phyloP scores from a whole-genome alignment of 2,888 invertebrate genomes.

The Empis livida region DNA sequence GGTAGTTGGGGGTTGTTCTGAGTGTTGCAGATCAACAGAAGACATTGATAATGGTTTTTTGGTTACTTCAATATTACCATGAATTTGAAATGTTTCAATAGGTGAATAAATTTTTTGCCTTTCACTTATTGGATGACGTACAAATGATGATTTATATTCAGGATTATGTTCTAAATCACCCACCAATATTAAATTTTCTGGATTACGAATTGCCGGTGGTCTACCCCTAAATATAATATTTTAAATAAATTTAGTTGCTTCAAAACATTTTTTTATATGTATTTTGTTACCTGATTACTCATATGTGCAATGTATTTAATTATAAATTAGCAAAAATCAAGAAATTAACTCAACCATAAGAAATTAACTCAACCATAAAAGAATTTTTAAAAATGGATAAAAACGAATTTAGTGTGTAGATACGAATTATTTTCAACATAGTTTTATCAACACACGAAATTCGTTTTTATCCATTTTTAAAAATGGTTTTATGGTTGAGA shows the following conservation, averaged over 20 bases:
- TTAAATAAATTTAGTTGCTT: no score
- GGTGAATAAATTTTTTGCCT: constrained; percentile 15
- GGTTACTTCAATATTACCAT: constrained; percentile 9
- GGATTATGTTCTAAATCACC: constrained; percentile 22
- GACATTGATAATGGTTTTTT: constrained; percentile 3
- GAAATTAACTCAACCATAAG: no score
- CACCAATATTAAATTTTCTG: constrained; percentile 24
- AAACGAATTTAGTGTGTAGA: no score
- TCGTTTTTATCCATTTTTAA: no score
- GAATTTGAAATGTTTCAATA: constrained; percentile 24
- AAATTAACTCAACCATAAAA: no score
- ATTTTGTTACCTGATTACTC: no score
- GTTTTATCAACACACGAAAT: no score
- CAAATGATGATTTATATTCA: constrained; percentile 25
- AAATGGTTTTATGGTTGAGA: no score
- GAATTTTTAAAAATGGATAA: no score
- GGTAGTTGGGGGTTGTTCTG: constrained; percentile 4
- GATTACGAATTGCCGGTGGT: constrained; percentile 24
- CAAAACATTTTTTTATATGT: background rate
- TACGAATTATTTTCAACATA: no score
- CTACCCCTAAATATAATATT: constrained; percentile 21
- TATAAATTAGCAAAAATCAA: no score
- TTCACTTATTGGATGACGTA: constrained; percentile 28
- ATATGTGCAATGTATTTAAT: background rate
- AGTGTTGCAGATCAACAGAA: background rate